phyloP scores from a whole-genome alignment of 2,113 vertebrate genomes.

The Merops nubicus region DNA sequence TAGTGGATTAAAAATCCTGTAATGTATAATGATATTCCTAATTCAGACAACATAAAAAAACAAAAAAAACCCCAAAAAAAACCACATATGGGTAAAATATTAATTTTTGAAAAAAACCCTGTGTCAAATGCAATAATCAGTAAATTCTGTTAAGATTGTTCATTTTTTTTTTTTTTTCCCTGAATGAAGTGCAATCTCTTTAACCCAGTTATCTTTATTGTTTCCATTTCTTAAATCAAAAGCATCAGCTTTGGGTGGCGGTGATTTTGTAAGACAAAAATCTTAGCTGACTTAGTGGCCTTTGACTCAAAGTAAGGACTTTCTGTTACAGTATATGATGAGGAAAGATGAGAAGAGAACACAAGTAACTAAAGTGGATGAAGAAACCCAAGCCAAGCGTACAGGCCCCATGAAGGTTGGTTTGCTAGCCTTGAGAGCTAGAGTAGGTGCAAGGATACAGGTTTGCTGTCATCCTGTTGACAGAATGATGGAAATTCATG shows the following conservation, averaged over 20 bases:
- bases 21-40: neutral
- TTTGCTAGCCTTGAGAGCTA: neutral
- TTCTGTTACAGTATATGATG: neutral
- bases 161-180: neutral
- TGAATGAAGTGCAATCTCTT: neutral
- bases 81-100: neutral
- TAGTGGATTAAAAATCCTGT: neutral
- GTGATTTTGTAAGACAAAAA: neutral
- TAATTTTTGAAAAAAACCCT: neutral
- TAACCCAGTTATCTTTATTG: neutral
- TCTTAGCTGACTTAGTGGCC: neutral
- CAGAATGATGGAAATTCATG: slow-evolving; percentile 19
- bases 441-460: neutral
- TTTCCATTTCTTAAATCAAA: neutral
- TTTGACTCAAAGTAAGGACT: neutral
- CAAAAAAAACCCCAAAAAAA: too few species aligned
- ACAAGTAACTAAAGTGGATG: neutral
- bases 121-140: neutral
- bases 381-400: neutral
- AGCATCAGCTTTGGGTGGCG: neutral
- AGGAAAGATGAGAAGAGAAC: neutral
- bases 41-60: neutral
- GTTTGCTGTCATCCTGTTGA: neutral
- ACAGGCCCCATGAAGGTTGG: accelerated
- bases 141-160: neutral